These are phyloP conservation scores for Alethe diademata DNA, from an alignment of 2,113 vertebrate species.

Conservation along the genomic window DNA sequence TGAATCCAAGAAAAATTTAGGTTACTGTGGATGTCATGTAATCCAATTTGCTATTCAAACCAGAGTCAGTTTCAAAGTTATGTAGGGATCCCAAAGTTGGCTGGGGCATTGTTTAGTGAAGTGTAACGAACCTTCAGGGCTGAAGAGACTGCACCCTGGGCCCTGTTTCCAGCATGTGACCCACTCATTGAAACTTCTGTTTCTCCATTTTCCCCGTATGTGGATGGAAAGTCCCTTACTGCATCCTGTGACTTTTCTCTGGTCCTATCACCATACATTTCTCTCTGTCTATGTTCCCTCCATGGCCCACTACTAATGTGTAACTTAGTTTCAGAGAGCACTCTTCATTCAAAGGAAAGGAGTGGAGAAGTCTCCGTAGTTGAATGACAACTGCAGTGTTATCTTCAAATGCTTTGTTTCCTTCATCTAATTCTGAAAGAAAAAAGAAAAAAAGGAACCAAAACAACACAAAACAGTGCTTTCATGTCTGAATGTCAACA, in stretches of 20 bases:
- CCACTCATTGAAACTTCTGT: background rate
- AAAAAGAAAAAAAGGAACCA: background rate
- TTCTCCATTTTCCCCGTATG: background rate
- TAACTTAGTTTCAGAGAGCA: background rate
- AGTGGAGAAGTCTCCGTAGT: background rate
- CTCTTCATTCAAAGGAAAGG: background rate
- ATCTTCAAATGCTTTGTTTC: background rate
- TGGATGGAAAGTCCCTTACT: background rate
- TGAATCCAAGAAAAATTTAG: background rate
- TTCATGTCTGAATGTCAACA: background rate
- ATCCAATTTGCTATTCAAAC: background rate
- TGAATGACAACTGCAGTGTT: background rate
- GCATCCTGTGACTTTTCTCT: background rate
- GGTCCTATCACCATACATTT: rapidly evolving
- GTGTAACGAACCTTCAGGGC: background rate
- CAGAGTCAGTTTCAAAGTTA: background rate
- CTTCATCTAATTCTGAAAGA: background rate
- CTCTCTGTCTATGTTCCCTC: background rate
- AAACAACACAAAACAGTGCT: background rate
- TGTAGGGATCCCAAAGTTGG: rapidly evolving
- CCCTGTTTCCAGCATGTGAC: background rate
- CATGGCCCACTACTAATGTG: background rate
- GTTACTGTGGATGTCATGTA: background rate
- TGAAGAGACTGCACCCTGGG: background rate
- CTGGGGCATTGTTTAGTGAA: background rate